Evolutionary conservation across 2,113 vertebrate species (phyloP), one percentile per base, ranked within the genome.

Genomic region (Ibidorhyncha struthersii): DNA sequence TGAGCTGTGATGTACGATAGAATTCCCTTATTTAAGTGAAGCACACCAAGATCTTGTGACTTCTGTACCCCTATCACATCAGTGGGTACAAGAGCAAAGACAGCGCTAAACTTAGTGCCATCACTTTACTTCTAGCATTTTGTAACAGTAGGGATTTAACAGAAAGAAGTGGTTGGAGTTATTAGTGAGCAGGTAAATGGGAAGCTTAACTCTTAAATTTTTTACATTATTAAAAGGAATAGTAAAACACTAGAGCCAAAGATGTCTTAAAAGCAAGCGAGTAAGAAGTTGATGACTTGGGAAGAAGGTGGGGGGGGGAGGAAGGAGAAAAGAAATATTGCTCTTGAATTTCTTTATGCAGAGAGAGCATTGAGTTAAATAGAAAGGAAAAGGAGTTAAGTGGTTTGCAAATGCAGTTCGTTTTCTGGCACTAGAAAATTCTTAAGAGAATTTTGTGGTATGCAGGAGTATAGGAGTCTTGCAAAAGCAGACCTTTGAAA

Each of bases 1-100:
- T 49, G 66, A 86, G 71, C 55, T 89, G 62, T 79, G 90, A 89
- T 93, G 34, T 70, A 23, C 50, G 40, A 95, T 7, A 86, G 93
- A 96, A 96, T 93, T 92, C 90, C 30, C 43, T 93, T 84, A 67
- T 82, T 90, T 86, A 93, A 93, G 38, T 62, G 65, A 87, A 94
- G 40, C 45, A 59, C 61, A 29, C 20, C 2, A 59, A n/a, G 38
- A 12, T 66, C 36, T 34, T 71, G 53, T 7, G 8, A 67, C 43
- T 93, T 61, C 30, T 70, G 32, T 90, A 14, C 36, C 89, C 89
- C 18, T 41, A 22, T 74, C 14, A 22, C 26, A 23, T 86, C 71
- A 71, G 55, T 82, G 56, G 62, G 21, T 62, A 47, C 43, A 41
- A 43, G 47, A 88, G 52, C 43, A 63, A 82, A 94, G 67, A 81